These are phyloP conservation scores for Elephantulus edwardii DNA, from an alignment of 2,113 vertebrate genomes.

Conservation along the genomic window DNA sequence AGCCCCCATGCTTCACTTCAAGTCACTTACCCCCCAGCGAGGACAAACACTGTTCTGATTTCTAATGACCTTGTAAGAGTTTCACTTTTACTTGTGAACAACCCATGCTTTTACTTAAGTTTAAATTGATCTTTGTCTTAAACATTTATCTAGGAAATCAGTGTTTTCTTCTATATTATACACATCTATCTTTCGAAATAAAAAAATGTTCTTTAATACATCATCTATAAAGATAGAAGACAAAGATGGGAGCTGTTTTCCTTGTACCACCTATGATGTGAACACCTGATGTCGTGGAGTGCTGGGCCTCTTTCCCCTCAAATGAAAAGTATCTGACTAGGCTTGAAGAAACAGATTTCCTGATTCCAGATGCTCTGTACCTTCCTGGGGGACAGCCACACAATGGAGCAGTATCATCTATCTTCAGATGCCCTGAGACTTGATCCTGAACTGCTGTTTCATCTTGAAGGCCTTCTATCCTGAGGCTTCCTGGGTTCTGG, in stretches of 20 bases:
- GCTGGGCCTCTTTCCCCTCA: not conserved
- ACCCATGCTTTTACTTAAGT: not conserved
- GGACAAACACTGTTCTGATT: not conserved
- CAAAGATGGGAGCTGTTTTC: not conserved
- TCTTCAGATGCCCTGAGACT: too few relatives aligned
- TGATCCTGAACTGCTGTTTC: too few relatives aligned
- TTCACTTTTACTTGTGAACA: too few relatives aligned
- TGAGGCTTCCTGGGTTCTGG: too few relatives aligned
- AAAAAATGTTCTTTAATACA: not conserved
- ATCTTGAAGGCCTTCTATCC: too few relatives aligned
- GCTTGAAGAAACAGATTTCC: conserved; percentile 28
- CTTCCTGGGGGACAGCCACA: too few relatives aligned
- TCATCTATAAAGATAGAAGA: not conserved
- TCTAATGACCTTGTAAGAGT: not conserved
- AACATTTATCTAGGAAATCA: not conserved
- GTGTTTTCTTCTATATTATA: not conserved
- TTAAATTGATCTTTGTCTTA: conserved; percentile 20
- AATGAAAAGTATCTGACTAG: not conserved
- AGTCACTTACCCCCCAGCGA: not conserved
- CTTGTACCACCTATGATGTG: not conserved
- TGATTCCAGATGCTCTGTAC: too few relatives aligned
- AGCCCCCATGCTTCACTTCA: not conserved
- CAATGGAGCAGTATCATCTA: too few relatives aligned
- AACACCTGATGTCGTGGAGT: not conserved
- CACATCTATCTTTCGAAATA: rapidly evolving